A percentile compares a stretch with the other conserved stretches of the same genome.
Evolutionary conservation across 1,140 invertebrate species (phyloP).

Genomic region (Holcopasites calliopsidis): DNA sequence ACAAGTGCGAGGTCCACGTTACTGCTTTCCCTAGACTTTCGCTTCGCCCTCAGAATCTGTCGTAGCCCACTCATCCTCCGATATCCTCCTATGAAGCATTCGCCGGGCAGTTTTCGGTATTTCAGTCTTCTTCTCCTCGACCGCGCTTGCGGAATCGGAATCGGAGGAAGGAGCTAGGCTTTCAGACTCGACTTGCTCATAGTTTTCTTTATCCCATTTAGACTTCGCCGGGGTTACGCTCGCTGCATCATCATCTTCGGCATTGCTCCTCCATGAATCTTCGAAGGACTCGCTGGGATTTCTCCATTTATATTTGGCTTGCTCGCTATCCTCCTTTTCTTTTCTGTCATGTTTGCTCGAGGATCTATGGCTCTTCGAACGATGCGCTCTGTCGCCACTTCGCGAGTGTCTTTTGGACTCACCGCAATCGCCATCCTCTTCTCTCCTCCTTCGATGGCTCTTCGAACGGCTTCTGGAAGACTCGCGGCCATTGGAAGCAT

Average conservation of each 20-base stretch:
- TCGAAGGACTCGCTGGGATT: background rate
- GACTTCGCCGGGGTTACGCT: background rate
- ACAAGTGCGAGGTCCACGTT: background rate
- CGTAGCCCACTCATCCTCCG: constrained; percentile 55
- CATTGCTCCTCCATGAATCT: background rate
- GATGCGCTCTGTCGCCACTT: background rate
- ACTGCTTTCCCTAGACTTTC: background rate
- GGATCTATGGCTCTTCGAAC: background rate
- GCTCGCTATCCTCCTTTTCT: background rate
- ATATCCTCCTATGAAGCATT: background rate
- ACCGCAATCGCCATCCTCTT: background rate
- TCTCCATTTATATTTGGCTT: background rate
- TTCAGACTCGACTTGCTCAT: constrained; percentile 19
- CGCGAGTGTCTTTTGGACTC: background rate
- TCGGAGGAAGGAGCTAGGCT: background rate
- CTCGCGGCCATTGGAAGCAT: background rate
- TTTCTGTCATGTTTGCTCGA: background rate
- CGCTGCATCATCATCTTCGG: background rate
- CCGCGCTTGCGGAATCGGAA: background rate
- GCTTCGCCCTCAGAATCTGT: constrained; percentile 60
- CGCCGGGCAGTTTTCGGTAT: no score
- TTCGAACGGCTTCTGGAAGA: constrained; percentile 1
- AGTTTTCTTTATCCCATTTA: constrained; percentile 55
- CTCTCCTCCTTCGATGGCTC: background rate
- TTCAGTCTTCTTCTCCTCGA: background rate